phyloP scores from a whole-genome alignment of 2,888 invertebrate genomes.

The Trichacis sp. region DNA sequence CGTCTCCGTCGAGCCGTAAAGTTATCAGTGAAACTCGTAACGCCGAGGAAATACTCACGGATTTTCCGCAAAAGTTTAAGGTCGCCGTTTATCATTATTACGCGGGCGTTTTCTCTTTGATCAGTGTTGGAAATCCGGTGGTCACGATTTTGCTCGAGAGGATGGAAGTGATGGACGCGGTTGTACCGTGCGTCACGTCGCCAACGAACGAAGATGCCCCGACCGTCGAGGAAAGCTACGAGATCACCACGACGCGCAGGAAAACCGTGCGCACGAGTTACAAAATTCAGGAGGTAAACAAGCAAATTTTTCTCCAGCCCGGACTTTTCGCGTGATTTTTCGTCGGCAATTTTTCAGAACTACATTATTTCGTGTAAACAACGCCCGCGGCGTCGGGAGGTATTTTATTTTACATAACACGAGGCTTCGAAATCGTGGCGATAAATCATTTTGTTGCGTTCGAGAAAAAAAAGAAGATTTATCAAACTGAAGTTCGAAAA shows the following conservation, averaged over 20 bases:
- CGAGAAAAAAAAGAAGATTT: too few species aligned
- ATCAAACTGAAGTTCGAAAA: too few species aligned
- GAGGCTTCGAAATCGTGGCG: too few species aligned
- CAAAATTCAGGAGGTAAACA: conserved; percentile 64
- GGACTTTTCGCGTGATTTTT: too few species aligned
- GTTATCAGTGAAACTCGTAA: conserved; percentile 9
- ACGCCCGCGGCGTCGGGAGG: too few species aligned
- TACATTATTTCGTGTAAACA: too few species aligned
- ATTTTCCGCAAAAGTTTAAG: neutral
- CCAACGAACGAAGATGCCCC: conserved; percentile 56
- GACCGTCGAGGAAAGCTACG: conserved; percentile 65
- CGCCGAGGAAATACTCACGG: too few species aligned
- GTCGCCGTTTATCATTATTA: neutral
- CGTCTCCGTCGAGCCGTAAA: conserved; percentile 17
- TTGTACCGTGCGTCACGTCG: conserved; percentile 50
- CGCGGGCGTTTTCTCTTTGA: neutral
- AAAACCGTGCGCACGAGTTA: conserved; percentile 66
- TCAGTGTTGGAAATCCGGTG: conserved; percentile 7
- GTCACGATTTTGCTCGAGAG: conserved; percentile 29
- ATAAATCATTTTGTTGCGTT: too few species aligned
- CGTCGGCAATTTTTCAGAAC: too few species aligned
- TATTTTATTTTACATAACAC: too few species aligned
- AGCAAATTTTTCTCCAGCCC: neutral
- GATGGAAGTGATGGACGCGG: conserved; percentile 65
- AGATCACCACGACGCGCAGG: conserved; percentile 66